These are phyloP conservation scores for Canis aureus DNA, from an alignment of 2,113 vertebrate species.

Conservation along the genomic window DNA sequence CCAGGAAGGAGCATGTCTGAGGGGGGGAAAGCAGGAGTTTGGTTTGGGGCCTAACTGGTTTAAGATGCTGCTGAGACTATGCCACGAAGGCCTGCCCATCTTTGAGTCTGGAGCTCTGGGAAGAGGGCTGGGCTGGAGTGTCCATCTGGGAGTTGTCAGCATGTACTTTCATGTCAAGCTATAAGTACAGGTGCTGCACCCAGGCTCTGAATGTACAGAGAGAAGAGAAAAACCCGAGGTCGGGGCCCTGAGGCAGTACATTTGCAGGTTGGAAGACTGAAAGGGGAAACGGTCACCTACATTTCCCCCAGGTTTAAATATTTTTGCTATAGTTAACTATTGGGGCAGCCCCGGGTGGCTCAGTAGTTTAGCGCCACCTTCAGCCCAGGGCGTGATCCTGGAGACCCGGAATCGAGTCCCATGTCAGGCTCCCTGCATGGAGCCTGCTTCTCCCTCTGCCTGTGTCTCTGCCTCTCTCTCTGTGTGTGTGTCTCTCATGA, in stretches of 20 bases:
- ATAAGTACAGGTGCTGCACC: accelerated
- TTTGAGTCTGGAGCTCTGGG: not conserved
- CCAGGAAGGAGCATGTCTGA: not conserved
- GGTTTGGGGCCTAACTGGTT: not conserved
- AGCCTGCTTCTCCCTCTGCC: no score
- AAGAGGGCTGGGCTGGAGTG: not conserved
- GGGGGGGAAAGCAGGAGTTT: not conserved
- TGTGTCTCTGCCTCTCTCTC: no score
- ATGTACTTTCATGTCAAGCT: not conserved
- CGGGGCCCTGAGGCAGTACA: not conserved
- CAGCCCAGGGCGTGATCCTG: no score
- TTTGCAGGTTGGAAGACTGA: not conserved
- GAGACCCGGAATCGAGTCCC: no score
- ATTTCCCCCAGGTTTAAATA: not conserved
- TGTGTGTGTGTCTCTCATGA: no score
- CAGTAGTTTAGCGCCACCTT: no score
- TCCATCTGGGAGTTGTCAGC: not conserved
- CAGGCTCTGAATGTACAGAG: not conserved
- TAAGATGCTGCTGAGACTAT: not conserved
- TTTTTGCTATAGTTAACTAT: not conserved
- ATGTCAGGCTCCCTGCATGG: no score
- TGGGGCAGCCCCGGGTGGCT: no score
- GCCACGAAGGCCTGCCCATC: accelerated
- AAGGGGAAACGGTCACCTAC: not conserved
- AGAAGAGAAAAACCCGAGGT: not conserved